phyloP scores from a whole-genome alignment of 2,888 invertebrate species.

The Eupithecia vulgata region DNA sequence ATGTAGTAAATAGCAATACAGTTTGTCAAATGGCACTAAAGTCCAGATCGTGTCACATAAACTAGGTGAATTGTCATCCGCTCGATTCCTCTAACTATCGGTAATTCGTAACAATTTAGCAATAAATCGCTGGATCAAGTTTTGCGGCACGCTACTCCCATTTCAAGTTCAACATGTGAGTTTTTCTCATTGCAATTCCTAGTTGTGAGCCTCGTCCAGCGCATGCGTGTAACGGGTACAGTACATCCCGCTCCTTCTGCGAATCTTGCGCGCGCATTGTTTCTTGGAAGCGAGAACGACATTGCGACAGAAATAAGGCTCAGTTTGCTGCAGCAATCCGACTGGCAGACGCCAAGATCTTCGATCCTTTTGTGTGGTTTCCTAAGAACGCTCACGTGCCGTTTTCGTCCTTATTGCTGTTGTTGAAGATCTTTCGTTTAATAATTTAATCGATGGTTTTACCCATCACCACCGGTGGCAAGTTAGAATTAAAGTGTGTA shows the following conservation, averaged over 20 bases:
- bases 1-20: background rate
- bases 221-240: conserved; percentile 53
- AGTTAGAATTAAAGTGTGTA: background rate
- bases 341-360: conserved; percentile 68
- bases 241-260: conserved; percentile 76
- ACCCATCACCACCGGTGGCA: background rate
- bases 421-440: background rate
- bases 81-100: conserved; percentile 62
- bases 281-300: conserved; percentile 77
- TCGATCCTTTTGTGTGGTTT: conserved; percentile 51
- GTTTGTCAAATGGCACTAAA: conserved; percentile 6
- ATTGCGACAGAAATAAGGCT: conserved; percentile 65
- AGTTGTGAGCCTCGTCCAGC: conserved; percentile 63
- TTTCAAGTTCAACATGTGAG: conserved; percentile 74
- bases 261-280: conserved; percentile 76
- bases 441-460: background rate
- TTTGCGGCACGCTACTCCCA: conserved; percentile 68
- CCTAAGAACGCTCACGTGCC: background rate
- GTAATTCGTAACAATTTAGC: conserved; percentile 73
- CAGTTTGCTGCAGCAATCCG: conserved; percentile 62
- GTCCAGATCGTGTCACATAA: conserved; percentile 1
- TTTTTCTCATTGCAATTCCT: conserved; percentile 79
- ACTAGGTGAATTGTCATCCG: conserved; percentile 11
- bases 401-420: background rate
- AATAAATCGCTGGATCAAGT: conserved; percentile 69